Conservation (phyloP, 2,888 invertebrate species). For the Pseudeuparius sepicola region DNA sequence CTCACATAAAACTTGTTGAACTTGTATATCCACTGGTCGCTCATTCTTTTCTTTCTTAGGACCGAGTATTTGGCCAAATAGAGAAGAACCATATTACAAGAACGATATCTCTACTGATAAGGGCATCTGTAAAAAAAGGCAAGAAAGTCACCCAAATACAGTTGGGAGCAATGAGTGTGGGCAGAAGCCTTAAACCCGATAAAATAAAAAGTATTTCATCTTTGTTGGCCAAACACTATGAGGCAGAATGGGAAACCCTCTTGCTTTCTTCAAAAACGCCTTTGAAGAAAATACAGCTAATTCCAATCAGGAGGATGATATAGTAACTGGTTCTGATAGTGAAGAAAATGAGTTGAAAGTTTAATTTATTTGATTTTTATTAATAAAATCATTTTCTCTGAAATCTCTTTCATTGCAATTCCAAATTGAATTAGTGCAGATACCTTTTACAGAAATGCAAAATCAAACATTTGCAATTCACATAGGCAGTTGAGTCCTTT, state of each 20-base stretch:
- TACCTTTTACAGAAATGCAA: too few relatives aligned
- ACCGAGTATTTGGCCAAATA: too few relatives aligned
- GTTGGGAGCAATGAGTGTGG: constrained; percentile 12
- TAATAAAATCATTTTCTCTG: too few relatives aligned
- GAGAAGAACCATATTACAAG: constrained; percentile 15
- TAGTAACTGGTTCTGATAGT: constrained; percentile 10
- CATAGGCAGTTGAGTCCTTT: too few relatives aligned
- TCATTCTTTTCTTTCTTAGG: too few relatives aligned
- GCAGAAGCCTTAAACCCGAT: constrained; percentile 14
- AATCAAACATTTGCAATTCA: too few relatives aligned
- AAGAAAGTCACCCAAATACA: constrained; percentile 14
- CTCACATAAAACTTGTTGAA: too few relatives aligned
- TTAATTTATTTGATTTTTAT: too few relatives aligned
- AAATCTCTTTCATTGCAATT: too few relatives aligned
- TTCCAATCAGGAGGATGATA: constrained; percentile 7
- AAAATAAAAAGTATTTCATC: constrained; percentile 15
- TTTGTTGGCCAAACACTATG: constrained; percentile 13
- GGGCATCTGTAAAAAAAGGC: constrained; percentile 16
- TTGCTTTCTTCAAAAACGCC: too few relatives aligned
- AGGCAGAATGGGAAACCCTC: constrained; percentile 7
- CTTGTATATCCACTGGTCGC: too few relatives aligned
- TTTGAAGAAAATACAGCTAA: constrained; percentile 5
- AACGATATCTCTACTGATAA: constrained; percentile 14
- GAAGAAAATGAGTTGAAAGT: constrained; percentile 5
- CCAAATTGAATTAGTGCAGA: too few relatives aligned